Base-by-base conservation (phyloP, 2,797 vertebrate species). In the Cichlasoma orientale region DNA sequence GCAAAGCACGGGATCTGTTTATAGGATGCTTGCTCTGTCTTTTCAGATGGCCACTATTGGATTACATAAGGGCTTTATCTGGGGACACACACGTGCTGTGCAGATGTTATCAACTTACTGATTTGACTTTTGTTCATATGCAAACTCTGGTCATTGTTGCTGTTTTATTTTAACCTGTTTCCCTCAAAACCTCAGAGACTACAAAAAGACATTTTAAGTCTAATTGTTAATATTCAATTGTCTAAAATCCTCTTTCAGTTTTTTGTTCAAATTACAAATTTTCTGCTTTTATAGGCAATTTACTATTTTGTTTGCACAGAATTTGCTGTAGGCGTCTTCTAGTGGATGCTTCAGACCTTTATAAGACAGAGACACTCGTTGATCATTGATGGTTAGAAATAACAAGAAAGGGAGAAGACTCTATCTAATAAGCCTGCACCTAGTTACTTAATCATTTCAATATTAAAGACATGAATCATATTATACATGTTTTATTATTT, bases 1-100 rank as follows among this genome's bases (percentile, higher is more conserved):
- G 78, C 83, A 85, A 83, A 75, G 21, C 33, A 66, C 53, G 44
- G 74, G 36, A 78, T 90, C 86, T 86, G 89, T 89, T 90, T 90
- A 83, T 72, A 83, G 78, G 77, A 80, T 87, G 79, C 84, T 85
- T 77, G 70, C 53, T 76, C 54, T 63, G 63, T 87, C 66, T 79
- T 76, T 81, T 72, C 16, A 66, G 58, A 68, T 69, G 44, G 54
- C 41, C 72, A 44, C 68, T 70, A 55, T 57, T 77, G 72, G 79
- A 80, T 91, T 89, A 79, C 80, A 71, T 82, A 78, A 85, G 31
- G 31, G 4, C 68, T 81, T 80, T 74, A 57, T 77, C 59, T 57
- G 33, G 21, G 29, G 21, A 79, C 19, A 29, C n/a, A 19, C 29
- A 73, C 11, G 19, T 77, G 33, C 78, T 76, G 55, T 41, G 57